These are phyloP conservation scores for Okapia johnstoni DNA, from an alignment of 2,113 vertebrate species.

Conservation along the genomic window DNA sequence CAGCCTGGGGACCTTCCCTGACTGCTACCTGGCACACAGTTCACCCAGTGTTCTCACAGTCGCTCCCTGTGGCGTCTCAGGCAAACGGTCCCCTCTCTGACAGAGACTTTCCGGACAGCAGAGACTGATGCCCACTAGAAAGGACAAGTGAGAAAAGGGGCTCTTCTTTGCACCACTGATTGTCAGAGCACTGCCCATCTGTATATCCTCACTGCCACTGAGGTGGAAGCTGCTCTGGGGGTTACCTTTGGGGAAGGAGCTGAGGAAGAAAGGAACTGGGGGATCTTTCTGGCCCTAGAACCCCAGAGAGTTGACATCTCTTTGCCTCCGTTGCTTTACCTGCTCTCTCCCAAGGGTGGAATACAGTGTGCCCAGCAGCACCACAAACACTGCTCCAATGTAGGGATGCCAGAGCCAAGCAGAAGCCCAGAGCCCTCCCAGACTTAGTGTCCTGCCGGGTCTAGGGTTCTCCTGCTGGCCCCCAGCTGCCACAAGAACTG, in stretches of 20 bases:
- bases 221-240: neutral
- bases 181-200: neutral
- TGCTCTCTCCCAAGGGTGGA: neutral
- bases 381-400: neutral
- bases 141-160: neutral
- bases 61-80: neutral
- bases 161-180: neutral
- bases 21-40: neutral
- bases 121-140: neutral
- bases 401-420: too few relatives aligned
- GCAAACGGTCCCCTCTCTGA: neutral
- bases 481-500: neutral
- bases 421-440: rapidly evolving
- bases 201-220: neutral
- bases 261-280: neutral
- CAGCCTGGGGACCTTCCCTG: neutral
- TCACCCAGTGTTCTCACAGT: neutral
- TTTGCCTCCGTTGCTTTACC: neutral
- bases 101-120: neutral
- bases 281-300: neutral
- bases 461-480: neutral
- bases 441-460: neutral
- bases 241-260: neutral
- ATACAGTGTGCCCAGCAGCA: neutral
- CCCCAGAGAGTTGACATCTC: neutral